phyloP scores from a whole-genome alignment of 2,113 vertebrate genomes.

The Piaya cayana region DNA sequence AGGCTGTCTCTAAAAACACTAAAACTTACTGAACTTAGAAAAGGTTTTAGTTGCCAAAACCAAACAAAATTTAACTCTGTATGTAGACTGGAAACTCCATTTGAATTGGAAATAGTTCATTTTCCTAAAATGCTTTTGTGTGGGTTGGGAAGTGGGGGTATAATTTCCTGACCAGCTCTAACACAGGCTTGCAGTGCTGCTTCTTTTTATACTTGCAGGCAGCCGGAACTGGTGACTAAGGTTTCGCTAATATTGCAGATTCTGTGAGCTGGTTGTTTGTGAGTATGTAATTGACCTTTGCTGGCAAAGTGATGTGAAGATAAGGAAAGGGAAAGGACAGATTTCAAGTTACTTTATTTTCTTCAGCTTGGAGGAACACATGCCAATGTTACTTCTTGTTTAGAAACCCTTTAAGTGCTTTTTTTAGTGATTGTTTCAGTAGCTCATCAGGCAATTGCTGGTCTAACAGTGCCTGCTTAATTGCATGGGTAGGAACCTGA shows the following conservation, averaged over 20 bases:
- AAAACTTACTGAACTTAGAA: constrained; percentile 4
- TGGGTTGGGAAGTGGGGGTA: constrained; percentile 53
- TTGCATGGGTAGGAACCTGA: not conserved
- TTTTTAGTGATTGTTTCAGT: not conserved
- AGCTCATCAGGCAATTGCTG: not conserved
- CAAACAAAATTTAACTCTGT: constrained; percentile 12
- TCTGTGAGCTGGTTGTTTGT: constrained; percentile 42
- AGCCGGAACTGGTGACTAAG: constrained; percentile 57
- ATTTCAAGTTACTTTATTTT: not conserved
- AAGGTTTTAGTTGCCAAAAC: constrained; percentile 12
- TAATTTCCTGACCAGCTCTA: constrained; percentile 45
- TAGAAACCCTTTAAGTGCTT: not conserved
- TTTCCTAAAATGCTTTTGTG: constrained; percentile 61
- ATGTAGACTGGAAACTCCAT: constrained; percentile 41
- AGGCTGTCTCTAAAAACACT: constrained; percentile 17
- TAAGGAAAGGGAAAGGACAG: constrained; percentile 43
- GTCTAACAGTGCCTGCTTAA: not conserved
- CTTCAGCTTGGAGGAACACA: not conserved
- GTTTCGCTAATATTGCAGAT: constrained; percentile 45
- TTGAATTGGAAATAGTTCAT: constrained; percentile 50
- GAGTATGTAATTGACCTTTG: constrained; percentile 48
- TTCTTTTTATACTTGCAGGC: constrained; percentile 39
- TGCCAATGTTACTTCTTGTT: not conserved
- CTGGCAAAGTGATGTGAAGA: constrained; percentile 23
- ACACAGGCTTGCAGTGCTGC: not conserved